Base-by-base conservation (phyloP, 1,140 invertebrate genomes). In the Oncopodura yosiiana region DNA sequence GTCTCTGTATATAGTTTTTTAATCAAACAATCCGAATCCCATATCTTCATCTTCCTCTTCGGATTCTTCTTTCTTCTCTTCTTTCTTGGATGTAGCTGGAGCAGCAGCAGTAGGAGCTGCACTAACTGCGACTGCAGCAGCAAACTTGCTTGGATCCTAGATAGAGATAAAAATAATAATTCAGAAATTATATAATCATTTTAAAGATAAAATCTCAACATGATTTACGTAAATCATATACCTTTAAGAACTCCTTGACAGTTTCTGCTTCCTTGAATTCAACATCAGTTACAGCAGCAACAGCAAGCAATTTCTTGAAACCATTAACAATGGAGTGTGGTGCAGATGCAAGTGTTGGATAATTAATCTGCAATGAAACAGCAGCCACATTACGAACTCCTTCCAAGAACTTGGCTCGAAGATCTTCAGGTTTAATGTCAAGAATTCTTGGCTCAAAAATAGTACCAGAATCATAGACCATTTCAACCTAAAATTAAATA, bases 391-490 rank as follows among this genome's bases (percentile, higher is more conserved):
- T 95, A 50, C 84, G 82, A 39, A 98, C 91, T 66, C 94, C 94
- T 32, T 53, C 70, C 75, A 66, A 48, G 69, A 63, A 64, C 45
- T 29, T 32, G 16, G 37, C 79, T 23, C 86, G 78, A 18, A 99
- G 74, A 73, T 98, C 94, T 70, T 96, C 93, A 29, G 90, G 87
- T 66, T 94, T 98, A 71, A 99, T 97, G 75, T 99, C 95, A 61
- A 99, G 75, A 67, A 99, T 94, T 56, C 85, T 84, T 5, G 95
- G 95, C 9, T 88, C 86, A 71, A 98, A 99, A 67, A 97, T 86
- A 61, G 93, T 95, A 53, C 96, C 95, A 66, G 92, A 94, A 71
- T 99, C 95, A 67, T 98, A 99, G 1, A 99, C 94, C 81, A 87
- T 85, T 70, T 86, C 81, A 11, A 63, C 58, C 56, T 63, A 39